Percentiles rank a stretch among this genome's conserved stretches.
phyloP scores from a whole-genome alignment of 2,113 vertebrate genomes.

The Leuciscus idus region DNA sequence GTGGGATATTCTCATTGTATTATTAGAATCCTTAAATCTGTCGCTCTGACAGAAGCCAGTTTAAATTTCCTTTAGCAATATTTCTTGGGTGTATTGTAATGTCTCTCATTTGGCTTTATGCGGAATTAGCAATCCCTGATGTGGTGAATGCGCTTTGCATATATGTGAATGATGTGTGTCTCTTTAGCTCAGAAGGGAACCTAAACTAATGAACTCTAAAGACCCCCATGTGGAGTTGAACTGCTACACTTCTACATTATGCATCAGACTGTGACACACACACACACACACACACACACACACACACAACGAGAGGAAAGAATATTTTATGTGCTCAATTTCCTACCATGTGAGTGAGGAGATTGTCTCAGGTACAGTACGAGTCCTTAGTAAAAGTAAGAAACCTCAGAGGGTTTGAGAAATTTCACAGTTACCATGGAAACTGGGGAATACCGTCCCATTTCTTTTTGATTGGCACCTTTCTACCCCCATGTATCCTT shows the following conservation, averaged over 20 bases:
- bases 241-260: conserved; percentile 41
- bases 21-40: conserved; percentile 16
- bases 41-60: neutral
- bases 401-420: conserved; percentile 44
- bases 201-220: conserved; percentile 31
- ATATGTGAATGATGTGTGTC: neutral
- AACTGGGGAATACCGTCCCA: conserved; percentile 75
- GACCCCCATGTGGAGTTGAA: conserved; percentile 21
- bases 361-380: conserved; percentile 55
- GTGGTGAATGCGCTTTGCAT: neutral
- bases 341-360: neutral
- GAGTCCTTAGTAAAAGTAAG: conserved; percentile 44
- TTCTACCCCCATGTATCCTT: conserved; percentile 12
- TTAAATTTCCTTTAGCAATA: conserved; percentile 1
- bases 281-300: conserved; percentile 11
- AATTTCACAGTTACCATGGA: conserved; percentile 73
- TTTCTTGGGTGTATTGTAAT: neutral
- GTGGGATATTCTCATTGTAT: conserved; percentile 6
- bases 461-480: conserved; percentile 37
- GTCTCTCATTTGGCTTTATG: neutral
- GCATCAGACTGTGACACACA: conserved; percentile 13
- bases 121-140: neutral
- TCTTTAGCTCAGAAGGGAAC: conserved; percentile 21
- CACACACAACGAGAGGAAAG: conserved; percentile 9
- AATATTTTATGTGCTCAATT: conserved; percentile 20